Evolutionary conservation across 1,140 invertebrate genomes (phyloP).

Genomic region (silkworm (Bombyx mori)): DNA sequence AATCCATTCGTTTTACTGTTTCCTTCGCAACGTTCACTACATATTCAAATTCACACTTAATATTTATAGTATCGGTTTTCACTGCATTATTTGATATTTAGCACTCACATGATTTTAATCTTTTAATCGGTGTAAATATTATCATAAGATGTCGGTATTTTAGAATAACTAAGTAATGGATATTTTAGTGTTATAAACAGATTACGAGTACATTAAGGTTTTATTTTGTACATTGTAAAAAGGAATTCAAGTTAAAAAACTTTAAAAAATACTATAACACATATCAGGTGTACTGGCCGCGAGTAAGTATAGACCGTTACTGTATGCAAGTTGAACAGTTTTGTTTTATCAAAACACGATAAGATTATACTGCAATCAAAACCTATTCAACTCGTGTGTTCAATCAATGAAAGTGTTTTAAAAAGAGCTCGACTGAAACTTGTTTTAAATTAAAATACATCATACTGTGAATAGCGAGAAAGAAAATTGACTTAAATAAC

Average conservation of each 20-base stretch:
- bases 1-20: constrained; percentile 45
- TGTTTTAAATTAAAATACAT: not conserved
- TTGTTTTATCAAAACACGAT: constrained; percentile 53
- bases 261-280: no score
- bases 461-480: not conserved
- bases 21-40: constrained; percentile 5
- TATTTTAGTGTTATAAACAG: not conserved
- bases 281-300: constrained; percentile 13
- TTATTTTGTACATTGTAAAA: no score
- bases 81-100: no score
- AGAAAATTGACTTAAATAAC: not conserved
- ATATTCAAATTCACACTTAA: not conserved
- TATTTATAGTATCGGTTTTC: no score
- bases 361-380: constrained; percentile 46
- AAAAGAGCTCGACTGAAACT: no score
- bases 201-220: not conserved
- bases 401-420: constrained; percentile 16
- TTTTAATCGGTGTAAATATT: no score
- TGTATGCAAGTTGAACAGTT: constrained; percentile 20
- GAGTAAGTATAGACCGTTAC: constrained; percentile 47
- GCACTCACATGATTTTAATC: no score
- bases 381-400: constrained; percentile 30
- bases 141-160: not conserved
- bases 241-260: no score
- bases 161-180: not conserved